A percentile compares a stretch with the other conserved stretches of the same genome.
phyloP scores from a whole-genome alignment of 37 sponge, comb jelly and placozoan species.

The Agelas oroides region DNA sequence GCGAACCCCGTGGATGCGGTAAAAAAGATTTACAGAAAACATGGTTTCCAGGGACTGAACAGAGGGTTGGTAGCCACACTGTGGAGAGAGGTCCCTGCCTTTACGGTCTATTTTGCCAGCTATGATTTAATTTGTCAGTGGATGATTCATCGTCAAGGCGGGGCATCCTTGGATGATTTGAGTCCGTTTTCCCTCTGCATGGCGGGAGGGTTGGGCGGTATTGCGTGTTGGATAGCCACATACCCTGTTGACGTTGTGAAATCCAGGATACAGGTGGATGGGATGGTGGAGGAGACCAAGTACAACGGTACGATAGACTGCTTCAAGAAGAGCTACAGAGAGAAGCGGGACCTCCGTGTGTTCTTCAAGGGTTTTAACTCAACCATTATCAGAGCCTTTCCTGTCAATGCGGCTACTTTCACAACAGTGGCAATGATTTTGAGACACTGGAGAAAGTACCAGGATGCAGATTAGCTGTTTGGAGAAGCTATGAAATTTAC shows the following conservation, averaged over 20 bases:
- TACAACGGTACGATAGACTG: slow-evolving; percentile 81
- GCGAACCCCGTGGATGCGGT: slow-evolving; percentile 67
- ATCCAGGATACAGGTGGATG: slow-evolving; percentile 85
- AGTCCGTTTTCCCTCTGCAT: slow-evolving; percentile 35
- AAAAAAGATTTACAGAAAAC: slow-evolving; percentile 54
- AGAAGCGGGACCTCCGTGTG: slow-evolving; percentile 46
- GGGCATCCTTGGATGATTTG: slow-evolving; percentile 29
- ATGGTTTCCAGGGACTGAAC: slow-evolving; percentile 74
- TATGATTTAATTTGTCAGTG: slow-evolving; percentile 64
- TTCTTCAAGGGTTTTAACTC: slow-evolving; percentile 83
- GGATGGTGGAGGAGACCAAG: slow-evolving; percentile 30
- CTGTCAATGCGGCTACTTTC: slow-evolving; percentile 86
- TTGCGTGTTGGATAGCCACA: slow-evolving; percentile 52
- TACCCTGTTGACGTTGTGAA: slow-evolving; percentile 94
- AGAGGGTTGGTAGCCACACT: slow-evolving; percentile 73
- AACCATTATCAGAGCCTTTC: slow-evolving; percentile 85
- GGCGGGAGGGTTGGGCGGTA: slow-evolving; percentile 83
- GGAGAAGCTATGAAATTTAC: neutral
- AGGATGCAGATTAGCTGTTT: neutral
- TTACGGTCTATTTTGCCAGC: slow-evolving; percentile 76
- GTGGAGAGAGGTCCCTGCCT: slow-evolving; percentile 77
- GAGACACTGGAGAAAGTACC: slow-evolving; percentile 36
- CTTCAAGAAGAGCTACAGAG: slow-evolving; percentile 63
- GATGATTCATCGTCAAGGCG: neutral
- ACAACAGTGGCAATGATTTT: slow-evolving; percentile 67